Conservation (phyloP, 2,888 invertebrate species). For the Ferdinandea cuprea region DNA sequence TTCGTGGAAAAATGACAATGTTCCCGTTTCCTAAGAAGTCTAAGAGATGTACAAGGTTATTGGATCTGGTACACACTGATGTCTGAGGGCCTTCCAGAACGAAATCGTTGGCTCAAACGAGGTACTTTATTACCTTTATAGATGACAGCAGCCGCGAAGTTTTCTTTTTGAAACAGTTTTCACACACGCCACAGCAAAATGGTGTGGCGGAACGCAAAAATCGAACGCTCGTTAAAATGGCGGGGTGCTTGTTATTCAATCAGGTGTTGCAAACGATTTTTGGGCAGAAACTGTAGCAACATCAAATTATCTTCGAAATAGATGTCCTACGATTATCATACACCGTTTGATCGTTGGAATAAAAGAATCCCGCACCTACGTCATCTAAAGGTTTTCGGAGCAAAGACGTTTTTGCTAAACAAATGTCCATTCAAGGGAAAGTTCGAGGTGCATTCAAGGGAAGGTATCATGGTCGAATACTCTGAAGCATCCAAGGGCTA, state of each 20-base stretch:
- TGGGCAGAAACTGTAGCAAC: constrained; percentile 68
- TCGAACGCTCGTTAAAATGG: constrained; percentile 22
- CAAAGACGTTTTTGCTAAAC: too few species aligned
- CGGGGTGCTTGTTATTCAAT: constrained; percentile 53
- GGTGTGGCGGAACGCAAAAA: too few species aligned
- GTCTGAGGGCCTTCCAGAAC: constrained; percentile 3
- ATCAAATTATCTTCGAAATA: too few species aligned
- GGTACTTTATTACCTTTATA: constrained; percentile 47
- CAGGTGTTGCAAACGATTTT: constrained; percentile 23
- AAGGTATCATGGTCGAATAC: too few species aligned
- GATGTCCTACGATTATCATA: too few species aligned
- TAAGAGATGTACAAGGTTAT: too few species aligned
- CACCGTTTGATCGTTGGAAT: too few species aligned
- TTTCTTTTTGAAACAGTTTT: constrained; percentile 35
- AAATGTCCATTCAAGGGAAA: too few species aligned
- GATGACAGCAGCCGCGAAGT: constrained; percentile 46
- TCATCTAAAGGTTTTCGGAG: too few species aligned
- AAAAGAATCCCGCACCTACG: constrained; percentile 30
- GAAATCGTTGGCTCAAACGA: background rate
- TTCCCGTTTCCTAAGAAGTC: constrained; percentile 28
- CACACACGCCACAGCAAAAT: constrained; percentile 33
- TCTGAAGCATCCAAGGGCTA: too few species aligned
- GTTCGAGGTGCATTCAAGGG: too few species aligned
- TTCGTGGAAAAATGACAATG: constrained; percentile 14
- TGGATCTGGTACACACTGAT: too few species aligned